Conservation (phyloP, 2,113 vertebrate genomes). For the Catharus fuscescens region DNA sequence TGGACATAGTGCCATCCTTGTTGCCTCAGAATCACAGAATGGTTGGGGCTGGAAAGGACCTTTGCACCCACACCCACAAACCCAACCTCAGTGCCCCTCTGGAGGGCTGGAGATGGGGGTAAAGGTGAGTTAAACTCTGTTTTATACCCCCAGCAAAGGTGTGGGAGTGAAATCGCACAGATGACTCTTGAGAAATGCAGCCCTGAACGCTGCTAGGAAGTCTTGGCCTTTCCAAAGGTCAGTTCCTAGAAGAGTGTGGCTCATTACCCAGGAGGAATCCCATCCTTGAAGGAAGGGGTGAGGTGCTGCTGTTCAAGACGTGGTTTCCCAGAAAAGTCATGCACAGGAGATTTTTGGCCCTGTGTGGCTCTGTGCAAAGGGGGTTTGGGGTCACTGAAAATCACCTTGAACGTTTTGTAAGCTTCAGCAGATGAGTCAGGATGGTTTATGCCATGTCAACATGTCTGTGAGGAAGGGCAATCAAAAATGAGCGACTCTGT, state of each 20-base stretch:
- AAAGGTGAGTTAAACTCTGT: not conserved
- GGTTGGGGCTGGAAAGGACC: not conserved
- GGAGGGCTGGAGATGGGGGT: not conserved
- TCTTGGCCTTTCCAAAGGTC: slow-evolving; percentile 4
- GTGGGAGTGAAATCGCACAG: not conserved
- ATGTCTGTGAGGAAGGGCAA: not conserved
- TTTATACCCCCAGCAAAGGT: not conserved
- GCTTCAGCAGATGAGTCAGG: not conserved
- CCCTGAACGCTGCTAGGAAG: not conserved
- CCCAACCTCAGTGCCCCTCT: not conserved
- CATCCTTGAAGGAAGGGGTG: not conserved
- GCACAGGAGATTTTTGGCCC: not conserved
- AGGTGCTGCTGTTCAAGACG: not conserved
- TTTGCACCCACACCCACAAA: not conserved
- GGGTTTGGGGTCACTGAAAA: not conserved
- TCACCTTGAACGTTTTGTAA: not conserved
- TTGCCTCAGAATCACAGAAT: not conserved
- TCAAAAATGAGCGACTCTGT: not conserved
- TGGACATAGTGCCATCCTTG: not conserved
- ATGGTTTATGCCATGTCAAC: not conserved
- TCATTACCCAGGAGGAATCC: slow-evolving; percentile 63
- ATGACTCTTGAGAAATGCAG: not conserved
- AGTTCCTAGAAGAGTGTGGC: not conserved
- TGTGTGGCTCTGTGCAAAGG: not conserved
- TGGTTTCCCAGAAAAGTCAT: not conserved